Conservation (phyloP, 1,140 invertebrate species). For the Diachasmimorpha longicaudata region DNA sequence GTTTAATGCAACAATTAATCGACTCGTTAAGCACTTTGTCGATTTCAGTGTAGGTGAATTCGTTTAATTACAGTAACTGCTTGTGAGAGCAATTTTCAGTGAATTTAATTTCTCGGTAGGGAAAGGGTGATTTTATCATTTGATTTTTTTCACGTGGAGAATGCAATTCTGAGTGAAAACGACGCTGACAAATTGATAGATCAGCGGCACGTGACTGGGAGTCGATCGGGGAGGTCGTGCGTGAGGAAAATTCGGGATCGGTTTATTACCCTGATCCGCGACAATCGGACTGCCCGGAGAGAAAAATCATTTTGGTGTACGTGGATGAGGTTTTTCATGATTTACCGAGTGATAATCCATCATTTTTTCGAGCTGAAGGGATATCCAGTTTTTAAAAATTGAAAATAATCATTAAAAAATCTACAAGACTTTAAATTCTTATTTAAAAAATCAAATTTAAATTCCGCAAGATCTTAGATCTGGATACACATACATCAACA, state of each 20-base stretch:
- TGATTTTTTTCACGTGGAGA: neutral
- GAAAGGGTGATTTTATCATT: neutral
- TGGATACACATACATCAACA: too few relatives aligned
- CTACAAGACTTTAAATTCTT: too few relatives aligned
- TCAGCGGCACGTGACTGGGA: constrained; percentile 35
- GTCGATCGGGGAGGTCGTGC: constrained; percentile 23
- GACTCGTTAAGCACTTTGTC: constrained; percentile 19
- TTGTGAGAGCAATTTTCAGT: neutral
- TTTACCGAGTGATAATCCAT: too few relatives aligned
- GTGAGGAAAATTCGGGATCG: constrained; percentile 34
- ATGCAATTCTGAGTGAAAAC: constrained; percentile 21
- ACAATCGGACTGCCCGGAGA: neutral
- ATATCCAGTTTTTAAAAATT: too few relatives aligned
- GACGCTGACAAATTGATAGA: constrained; percentile 37
- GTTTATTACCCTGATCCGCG: neutral
- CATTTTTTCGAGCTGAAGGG: too few relatives aligned
- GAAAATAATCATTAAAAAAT: too few relatives aligned
- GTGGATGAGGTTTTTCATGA: too few relatives aligned
- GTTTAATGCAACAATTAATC: constrained; percentile 23
- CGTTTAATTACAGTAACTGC: neutral
- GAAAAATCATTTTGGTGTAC: neutral
- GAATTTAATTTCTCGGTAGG: neutral
- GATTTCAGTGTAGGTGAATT: neutral
- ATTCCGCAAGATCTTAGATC: too few relatives aligned
- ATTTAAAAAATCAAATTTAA: too few relatives aligned